These are phyloP conservation scores for Arge pagana DNA, from an alignment of 2,888 invertebrate genomes.

Conservation along the genomic window DNA sequence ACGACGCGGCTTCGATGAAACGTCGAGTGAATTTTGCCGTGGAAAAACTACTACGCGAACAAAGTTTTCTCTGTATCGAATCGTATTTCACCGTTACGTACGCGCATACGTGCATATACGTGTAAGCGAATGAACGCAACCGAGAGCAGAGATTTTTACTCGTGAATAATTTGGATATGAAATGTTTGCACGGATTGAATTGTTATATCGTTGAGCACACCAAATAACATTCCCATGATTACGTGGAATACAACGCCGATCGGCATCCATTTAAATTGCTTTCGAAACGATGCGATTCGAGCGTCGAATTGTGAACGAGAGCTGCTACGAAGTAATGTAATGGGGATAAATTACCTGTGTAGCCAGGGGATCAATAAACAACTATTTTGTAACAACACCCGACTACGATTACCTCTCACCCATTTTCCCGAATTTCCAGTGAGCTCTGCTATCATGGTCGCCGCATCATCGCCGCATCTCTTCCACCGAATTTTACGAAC, in stretches of 20 bases:
- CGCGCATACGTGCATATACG: too few relatives aligned
- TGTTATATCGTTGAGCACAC: slow-evolving; percentile 22
- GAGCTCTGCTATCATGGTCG: too few relatives aligned
- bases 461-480: too few relatives aligned
- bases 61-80: too few relatives aligned
- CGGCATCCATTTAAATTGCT: slow-evolving; percentile 19
- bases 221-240: slow-evolving; percentile 21
- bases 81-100: too few relatives aligned
- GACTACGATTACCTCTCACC: not conserved
- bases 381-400: slow-evolving; percentile 18
- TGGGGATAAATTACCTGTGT: slow-evolving; percentile 21
- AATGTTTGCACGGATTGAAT: slow-evolving; percentile 21
- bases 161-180: slow-evolving; percentile 19
- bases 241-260: slow-evolving; percentile 19
- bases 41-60: too few relatives aligned
- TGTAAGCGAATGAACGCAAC: too few relatives aligned
- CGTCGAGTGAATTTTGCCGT: too few relatives aligned
- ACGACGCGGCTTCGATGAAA: too few relatives aligned
- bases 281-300: slow-evolving; percentile 11
- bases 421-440: too few relatives aligned
- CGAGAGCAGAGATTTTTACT: slow-evolving; percentile 9
- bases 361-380: slow-evolving; percentile 23
- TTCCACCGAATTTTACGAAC: too few relatives aligned
- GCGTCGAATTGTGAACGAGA: slow-evolving; percentile 17
- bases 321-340: slow-evolving; percentile 20